Conservation (phyloP, 2,797 vertebrate species). For the Halcyon chelicuti region DNA sequence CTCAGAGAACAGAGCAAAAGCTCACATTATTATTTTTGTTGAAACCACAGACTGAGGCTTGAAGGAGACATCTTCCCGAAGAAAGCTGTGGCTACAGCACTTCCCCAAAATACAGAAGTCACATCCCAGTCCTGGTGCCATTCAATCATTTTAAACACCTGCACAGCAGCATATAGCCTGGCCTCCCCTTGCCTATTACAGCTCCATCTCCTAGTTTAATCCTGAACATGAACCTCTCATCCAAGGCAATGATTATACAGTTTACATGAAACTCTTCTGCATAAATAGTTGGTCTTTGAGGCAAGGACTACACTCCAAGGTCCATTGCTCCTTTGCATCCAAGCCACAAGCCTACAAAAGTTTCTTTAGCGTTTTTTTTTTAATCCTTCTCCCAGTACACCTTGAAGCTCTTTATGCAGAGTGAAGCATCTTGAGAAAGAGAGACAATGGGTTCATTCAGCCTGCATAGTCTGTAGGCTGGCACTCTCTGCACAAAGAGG, state of each 20-base stretch:
- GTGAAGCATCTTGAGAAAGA: not conserved
- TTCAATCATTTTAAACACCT: not conserved
- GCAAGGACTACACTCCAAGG: not conserved
- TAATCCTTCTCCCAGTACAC: not conserved
- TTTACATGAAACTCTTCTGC: not conserved
- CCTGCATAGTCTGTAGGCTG: not conserved
- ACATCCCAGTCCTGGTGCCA: not conserved
- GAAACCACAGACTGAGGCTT: not conserved
- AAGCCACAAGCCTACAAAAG: not conserved
- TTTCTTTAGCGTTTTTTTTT: not conserved
- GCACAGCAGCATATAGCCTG: not conserved
- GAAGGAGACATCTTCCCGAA: not conserved
- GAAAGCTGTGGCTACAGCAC: rapidly evolving
- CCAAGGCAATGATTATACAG: not conserved
- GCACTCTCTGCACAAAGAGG: rapidly evolving
- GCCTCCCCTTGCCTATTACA: not conserved
- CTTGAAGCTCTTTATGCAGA: not conserved
- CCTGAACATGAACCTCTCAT: not conserved
- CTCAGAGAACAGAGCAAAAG: not conserved
- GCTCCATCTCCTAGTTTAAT: not conserved
- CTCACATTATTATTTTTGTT: not conserved
- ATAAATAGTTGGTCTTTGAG: not conserved
- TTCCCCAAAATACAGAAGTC: not conserved
- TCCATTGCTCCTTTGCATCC: not conserved
- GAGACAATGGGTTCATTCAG: not conserved